Evolutionary conservation across 2,113 vertebrate species (phyloP).

Genomic region (Speoplatyrhinus poulsoni): DNA sequence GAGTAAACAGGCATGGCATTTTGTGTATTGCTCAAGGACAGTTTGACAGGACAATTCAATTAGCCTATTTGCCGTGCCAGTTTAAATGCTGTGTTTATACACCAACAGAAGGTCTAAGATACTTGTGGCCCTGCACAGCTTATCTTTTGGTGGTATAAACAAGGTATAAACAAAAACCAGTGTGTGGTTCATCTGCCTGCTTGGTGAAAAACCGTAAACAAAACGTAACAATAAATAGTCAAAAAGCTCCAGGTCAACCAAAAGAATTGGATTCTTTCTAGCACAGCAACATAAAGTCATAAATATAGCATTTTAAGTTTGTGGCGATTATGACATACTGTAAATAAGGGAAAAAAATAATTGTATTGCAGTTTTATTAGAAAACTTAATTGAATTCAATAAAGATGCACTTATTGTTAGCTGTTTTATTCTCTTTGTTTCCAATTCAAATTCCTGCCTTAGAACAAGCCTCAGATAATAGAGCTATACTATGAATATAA

Average conservation of each 20-base stretch:
- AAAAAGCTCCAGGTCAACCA: too few relatives aligned
- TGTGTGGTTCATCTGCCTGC: neutral
- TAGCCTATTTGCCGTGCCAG: neutral
- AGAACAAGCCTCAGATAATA: too few relatives aligned
- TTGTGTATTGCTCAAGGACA: conserved; percentile 18
- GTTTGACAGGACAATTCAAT: neutral
- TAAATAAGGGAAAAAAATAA: too few relatives aligned
- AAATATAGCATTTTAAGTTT: too few relatives aligned
- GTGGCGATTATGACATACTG: too few relatives aligned
- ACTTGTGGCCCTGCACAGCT: neutral
- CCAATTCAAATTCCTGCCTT: neutral
- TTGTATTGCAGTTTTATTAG: neutral
- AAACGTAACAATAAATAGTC: too few relatives aligned
- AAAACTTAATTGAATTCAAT: conserved; percentile 25
- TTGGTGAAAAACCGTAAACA: too few relatives aligned
- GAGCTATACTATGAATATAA: too few relatives aligned
- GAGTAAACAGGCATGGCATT: too few relatives aligned
- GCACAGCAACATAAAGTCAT: too few relatives aligned
- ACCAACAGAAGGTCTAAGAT: neutral
- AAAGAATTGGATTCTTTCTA: too few relatives aligned
- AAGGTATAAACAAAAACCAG: neutral
- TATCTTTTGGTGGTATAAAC: neutral
- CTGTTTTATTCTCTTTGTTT: neutral
- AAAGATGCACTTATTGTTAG: conserved; percentile 22
- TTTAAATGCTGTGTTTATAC: neutral